Evolutionary conservation across 2,888 invertebrate species (phyloP).

Genomic region (Melipona bicolor): DNA sequence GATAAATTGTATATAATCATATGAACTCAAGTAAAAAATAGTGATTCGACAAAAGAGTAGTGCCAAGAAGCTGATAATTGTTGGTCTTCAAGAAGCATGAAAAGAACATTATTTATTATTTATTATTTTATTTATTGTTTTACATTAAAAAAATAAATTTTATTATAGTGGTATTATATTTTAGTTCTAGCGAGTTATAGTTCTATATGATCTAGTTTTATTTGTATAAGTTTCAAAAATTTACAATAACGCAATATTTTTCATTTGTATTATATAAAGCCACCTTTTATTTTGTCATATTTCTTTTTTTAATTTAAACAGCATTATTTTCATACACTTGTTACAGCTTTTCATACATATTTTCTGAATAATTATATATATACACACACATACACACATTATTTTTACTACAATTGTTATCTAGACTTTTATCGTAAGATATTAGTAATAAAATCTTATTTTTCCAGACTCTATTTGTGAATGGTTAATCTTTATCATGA

Average conservation of each 20-base stretch:
- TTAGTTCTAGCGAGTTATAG: too few species aligned
- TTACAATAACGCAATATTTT: background rate
- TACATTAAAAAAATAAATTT: too few species aligned
- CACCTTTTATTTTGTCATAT: background rate
- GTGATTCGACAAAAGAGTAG: too few species aligned
- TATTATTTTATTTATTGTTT: too few species aligned
- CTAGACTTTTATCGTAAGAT: background rate
- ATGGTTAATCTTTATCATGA: background rate
- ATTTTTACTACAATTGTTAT: background rate
- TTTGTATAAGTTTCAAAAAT: background rate
- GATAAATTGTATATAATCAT: too few species aligned
- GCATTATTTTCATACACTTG: background rate
- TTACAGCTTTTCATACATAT: background rate
- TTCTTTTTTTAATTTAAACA: constrained; percentile 3
- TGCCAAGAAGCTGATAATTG: too few species aligned
- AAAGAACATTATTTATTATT: too few species aligned
- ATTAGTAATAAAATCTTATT: background rate
- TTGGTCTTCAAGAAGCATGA: too few species aligned
- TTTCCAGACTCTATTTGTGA: background rate
- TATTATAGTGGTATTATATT: too few species aligned
- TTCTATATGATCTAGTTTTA: background rate
- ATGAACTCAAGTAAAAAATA: too few species aligned
- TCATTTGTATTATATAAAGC: background rate
- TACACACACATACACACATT: background rate
- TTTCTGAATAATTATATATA: background rate